Conservation (phyloP, 2,113 vertebrate genomes). For the Xiphorhynchus elegans region DNA sequence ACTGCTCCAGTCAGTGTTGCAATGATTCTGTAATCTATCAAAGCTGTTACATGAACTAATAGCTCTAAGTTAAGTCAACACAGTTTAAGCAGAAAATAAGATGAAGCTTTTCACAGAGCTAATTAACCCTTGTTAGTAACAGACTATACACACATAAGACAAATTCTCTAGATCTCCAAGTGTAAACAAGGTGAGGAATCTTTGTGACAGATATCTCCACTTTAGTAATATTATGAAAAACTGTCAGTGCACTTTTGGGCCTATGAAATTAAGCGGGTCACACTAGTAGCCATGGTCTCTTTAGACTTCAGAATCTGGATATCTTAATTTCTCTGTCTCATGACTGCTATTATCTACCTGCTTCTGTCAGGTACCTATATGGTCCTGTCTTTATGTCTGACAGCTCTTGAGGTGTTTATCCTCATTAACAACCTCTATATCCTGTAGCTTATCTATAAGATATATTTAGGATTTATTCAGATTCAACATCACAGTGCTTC, state of each 20-base stretch:
- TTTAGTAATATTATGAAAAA: not conserved
- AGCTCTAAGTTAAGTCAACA: slow-evolving; percentile 50
- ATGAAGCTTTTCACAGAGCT: not conserved
- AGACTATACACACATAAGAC: not conserved
- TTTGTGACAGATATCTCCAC: not conserved
- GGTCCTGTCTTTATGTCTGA: not conserved
- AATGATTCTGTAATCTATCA: slow-evolving; percentile 59
- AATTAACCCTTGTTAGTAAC: slow-evolving; percentile 27
- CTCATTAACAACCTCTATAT: not conserved
- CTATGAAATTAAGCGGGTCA: not conserved
- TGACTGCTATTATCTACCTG: not conserved
- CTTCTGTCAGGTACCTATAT: not conserved
- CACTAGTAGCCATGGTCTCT: not conserved
- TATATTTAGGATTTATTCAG: not conserved
- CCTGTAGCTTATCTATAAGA: not conserved
- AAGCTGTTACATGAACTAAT: slow-evolving; percentile 46
- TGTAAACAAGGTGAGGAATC: not conserved
- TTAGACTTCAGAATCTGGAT: not conserved
- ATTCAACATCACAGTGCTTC: not conserved
- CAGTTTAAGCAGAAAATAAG: slow-evolving; percentile 23
- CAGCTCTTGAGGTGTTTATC: not conserved
- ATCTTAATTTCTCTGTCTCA: not conserved
- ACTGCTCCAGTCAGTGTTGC: slow-evolving; percentile 54
- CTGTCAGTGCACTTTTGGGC: not conserved
- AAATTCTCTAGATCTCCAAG: not conserved